Evolutionary conservation across 2,888 invertebrate genomes (phyloP).

Genomic region (Mythimna lalbum): DNA sequence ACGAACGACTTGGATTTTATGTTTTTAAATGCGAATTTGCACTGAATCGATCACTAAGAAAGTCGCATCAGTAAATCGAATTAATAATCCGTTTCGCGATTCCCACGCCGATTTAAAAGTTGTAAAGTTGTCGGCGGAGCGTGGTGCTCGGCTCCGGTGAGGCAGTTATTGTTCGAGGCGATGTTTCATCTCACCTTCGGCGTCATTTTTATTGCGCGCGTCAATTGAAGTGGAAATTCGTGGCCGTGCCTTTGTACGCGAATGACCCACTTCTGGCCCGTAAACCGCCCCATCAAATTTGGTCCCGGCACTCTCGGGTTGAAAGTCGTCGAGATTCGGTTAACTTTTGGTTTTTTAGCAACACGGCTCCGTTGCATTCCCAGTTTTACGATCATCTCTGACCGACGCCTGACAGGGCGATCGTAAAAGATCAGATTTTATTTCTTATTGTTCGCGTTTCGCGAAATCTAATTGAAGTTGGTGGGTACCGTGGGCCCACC

Average conservation of each 20-base stretch:
- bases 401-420: conserved; percentile 84
- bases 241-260: conserved; percentile 68
- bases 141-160: conserved; percentile 22
- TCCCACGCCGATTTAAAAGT: conserved; percentile 65
- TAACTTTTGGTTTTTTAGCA: conserved; percentile 82
- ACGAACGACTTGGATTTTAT: conserved; percentile 77
- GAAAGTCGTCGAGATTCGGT: conserved; percentile 74
- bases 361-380: conserved; percentile 86
- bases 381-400: conserved; percentile 85
- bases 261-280: conserved; percentile 85
- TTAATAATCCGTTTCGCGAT: conserved; percentile 64
- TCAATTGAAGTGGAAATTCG: conserved; percentile 66
- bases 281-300: conserved; percentile 85
- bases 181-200: conserved; percentile 64
- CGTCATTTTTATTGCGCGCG: conserved; percentile 64
- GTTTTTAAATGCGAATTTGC: conserved; percentile 78
- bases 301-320: conserved; percentile 78
- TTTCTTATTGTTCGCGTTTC: conserved; percentile 90
- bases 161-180: conserved; percentile 46
- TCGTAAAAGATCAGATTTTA: conserved; percentile 90
- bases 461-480: conserved; percentile 90
- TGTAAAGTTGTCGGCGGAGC: conserved; percentile 37
- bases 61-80: conserved; percentile 61
- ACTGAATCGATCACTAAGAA: conserved; percentile 76
- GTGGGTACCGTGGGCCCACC: conserved; percentile 76